These are phyloP conservation scores for Scomber japonicus DNA, from an alignment of 2,113 vertebrate genomes.

Conservation along the genomic window DNA sequence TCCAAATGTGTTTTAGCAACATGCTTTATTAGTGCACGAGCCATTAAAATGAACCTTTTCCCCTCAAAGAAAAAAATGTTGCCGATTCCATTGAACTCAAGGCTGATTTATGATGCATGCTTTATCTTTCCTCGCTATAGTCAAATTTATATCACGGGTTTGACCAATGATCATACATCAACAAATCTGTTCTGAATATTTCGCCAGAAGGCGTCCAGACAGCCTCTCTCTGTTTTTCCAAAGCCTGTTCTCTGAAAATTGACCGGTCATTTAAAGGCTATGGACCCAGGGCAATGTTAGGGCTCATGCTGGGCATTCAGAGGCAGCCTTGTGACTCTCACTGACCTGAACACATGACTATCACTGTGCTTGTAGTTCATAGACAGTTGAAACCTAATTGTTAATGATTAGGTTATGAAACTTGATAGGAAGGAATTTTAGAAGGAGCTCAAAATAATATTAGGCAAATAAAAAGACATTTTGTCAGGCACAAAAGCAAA, in stretches of 20 bases:
- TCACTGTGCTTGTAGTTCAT: neutral
- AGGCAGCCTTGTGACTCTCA: slow-evolving; percentile 46
- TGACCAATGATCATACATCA: slow-evolving; percentile 2
- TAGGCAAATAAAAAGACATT: neutral
- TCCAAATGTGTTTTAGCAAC: neutral
- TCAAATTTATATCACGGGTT: slow-evolving; percentile 16
- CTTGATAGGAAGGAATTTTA: neutral
- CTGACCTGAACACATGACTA: slow-evolving; percentile 51
- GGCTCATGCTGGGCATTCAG: neutral
- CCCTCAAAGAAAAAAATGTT: neutral
- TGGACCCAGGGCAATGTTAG: slow-evolving; percentile 16
- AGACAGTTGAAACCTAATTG: neutral
- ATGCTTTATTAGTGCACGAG: neutral
- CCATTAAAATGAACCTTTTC: neutral
- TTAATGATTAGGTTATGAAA: neutral
- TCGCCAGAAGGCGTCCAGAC: slow-evolving; percentile 8
- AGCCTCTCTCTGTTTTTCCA: slow-evolving; percentile 33
- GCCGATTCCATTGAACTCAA: neutral
- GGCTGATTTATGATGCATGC: neutral
- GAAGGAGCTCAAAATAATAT: neutral
- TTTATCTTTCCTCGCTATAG: neutral
- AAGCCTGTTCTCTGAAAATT: neutral
- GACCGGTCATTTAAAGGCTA: slow-evolving; percentile 1
- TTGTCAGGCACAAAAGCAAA: neutral
- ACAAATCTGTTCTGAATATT: slow-evolving; percentile 2